These are phyloP conservation scores for Pristionchus exspectatus DNA, from an alignment of 2,888 invertebrate species.

Conservation along the genomic window DNA sequence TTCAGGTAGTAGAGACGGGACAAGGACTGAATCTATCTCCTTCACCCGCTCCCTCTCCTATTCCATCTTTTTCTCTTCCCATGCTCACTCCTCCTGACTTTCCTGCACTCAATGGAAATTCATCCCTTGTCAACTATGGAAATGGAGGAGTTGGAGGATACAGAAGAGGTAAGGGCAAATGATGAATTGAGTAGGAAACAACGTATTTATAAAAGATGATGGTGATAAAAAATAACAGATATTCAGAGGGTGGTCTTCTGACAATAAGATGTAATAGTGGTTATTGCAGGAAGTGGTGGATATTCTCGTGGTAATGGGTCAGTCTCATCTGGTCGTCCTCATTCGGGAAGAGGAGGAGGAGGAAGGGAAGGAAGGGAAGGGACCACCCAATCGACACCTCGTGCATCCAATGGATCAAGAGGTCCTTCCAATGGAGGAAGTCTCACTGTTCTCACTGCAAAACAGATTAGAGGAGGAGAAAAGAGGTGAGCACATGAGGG, in stretches of 20 bases:
- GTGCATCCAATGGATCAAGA: background rate
- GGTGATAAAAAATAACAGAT: no score
- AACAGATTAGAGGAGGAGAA: constrained; percentile 32
- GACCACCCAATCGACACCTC: background rate
- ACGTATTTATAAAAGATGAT: no score
- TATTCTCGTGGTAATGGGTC: background rate
- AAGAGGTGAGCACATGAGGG: background rate
- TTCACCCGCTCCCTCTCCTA: background rate
- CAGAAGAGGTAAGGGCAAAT: background rate
- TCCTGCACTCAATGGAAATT: background rate
- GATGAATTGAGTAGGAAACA: no score
- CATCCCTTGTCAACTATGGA: background rate
- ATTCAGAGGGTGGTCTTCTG: no score
- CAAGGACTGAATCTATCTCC: background rate
- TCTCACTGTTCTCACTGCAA: background rate
- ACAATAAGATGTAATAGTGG: no score
- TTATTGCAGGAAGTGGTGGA: background rate
- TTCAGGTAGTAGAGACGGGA: background rate
- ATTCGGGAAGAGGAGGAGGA: background rate
- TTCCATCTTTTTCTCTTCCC: no score
- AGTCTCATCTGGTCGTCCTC: background rate
- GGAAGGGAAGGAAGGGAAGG: no score
- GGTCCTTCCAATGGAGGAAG: constrained; percentile 15
- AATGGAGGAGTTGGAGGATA: constrained; percentile 37
- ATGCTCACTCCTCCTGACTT: no score